These are phyloP conservation scores for Palaemon carinicauda DNA, from an alignment of 1,140 invertebrate genomes.

Conservation along the genomic window DNA sequence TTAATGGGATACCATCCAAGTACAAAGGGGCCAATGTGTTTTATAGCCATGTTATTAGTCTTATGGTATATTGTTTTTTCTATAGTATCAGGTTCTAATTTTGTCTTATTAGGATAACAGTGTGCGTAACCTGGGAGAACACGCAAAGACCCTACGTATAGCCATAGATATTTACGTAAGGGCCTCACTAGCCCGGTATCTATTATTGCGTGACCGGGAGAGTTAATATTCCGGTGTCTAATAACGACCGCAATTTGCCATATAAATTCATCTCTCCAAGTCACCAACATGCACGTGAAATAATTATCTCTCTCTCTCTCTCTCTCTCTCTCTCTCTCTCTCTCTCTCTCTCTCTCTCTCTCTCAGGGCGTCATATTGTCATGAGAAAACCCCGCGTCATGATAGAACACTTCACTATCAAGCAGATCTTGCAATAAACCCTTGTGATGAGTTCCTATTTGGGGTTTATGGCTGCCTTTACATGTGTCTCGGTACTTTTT, in stretches of 20 bases:
- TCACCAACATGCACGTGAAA: background rate
- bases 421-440: conserved; percentile 11
- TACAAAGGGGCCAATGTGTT: no score
- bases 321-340: background rate
- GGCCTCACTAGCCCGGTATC: no score
- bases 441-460: background rate
- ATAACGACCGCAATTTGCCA: background rate
- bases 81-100: no score
- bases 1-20: no score
- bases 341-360: background rate
- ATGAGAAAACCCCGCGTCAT: background rate
- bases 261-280: background rate
- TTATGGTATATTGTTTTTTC: no score
- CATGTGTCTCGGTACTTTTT: conserved; percentile 6
- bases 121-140: no score
- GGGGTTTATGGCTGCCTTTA: background rate
- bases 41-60: no score
- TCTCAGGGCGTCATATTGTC: background rate
- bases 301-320: background rate
- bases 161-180: no score
- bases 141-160: no score
- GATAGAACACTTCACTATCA: background rate
- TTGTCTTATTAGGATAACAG: no score
- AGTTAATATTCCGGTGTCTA: no score
- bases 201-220: no score